phyloP scores from a whole-genome alignment of 1,140 invertebrate species.

The Drosophila punjabiensis region DNA sequence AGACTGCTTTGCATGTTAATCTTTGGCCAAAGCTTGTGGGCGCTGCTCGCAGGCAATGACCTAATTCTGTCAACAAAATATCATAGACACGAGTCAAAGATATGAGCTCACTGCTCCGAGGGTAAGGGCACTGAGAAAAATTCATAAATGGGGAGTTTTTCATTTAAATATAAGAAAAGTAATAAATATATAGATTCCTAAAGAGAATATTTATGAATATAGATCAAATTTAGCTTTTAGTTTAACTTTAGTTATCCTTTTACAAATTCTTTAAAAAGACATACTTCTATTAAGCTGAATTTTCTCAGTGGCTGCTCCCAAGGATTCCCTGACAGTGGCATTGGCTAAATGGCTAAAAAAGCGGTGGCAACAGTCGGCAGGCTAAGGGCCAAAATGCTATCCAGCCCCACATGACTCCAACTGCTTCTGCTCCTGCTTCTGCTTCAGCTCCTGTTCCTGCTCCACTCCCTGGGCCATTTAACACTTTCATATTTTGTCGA shows the following conservation, averaged over 20 bases:
- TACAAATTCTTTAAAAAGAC: neutral
- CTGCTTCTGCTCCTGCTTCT: neutral
- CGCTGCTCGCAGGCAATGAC: conserved; percentile 72
- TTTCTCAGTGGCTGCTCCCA: conserved; percentile 15
- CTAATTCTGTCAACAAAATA: conserved; percentile 79
- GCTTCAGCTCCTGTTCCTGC: neutral
- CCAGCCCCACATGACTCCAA: conserved; percentile 39
- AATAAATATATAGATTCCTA: rapidly evolving
- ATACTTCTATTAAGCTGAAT: neutral
- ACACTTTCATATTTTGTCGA: conserved; percentile 74
- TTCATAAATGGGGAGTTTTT: neutral
- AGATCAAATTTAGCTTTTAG: no score
- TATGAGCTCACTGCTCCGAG: conserved; percentile 34
- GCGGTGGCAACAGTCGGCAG: conserved; percentile 34
- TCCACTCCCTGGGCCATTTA: conserved; percentile 63
- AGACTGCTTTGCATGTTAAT: conserved; percentile 69
- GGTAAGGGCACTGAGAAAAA: neutral
- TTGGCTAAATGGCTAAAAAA: conserved; percentile 7
- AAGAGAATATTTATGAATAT: neutral
- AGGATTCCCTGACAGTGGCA: conserved; percentile 38
- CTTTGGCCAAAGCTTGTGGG: conserved; percentile 48
- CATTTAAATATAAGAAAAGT: rapidly evolving
- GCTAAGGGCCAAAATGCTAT: conserved; percentile 45
- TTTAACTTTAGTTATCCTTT: no score
- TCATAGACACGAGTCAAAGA: conserved; percentile 59